Evolutionary conservation across 35 echinoderm and acorn worm genomes (phyloP), one percentile per base, ranked within the genome.

Genomic region (Lytechinus variegatus): DNA sequence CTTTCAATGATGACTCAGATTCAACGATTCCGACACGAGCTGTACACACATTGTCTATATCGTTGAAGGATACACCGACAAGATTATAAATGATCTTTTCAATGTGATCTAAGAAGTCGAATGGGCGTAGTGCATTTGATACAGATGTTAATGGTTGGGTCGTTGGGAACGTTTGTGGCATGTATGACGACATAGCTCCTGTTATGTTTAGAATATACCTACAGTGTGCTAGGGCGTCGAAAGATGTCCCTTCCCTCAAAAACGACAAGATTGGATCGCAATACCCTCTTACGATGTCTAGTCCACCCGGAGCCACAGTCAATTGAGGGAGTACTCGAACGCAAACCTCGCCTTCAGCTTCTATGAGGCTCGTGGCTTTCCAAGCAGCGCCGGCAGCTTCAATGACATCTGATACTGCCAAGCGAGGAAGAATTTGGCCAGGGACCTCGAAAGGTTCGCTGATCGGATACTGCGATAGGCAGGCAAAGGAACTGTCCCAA

Each of bases 291-390:
- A 88, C 16, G 27, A 8, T n/a, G 16, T 88, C 87, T 88, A n/a
- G 9, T 88, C 87, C 87, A 28, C 91, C 53, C 13, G 91, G 8
- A 27, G 14, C 28, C 1, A 92, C 91, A 92, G 53, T 54, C 9
- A 92, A 9, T 27, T 52, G 28, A n/a, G 91, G 91, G 9, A 24
- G 27, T 12, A 92, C 24, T 9, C 19, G 13, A 9, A 92, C 91
- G 91, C 91, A 92, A 1, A 92, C 53, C 91, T 54, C 29, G 52
- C 91, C 91, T n/a, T 33, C 29, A 12, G 91, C 91, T 19, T 92
- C 91, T 29, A 92, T 52, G 13, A 92, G 24, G 53, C 24, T 24
- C 33, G n/a, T 53, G 33, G 33, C 91, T 24, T 10, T 53, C 91
- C 91, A 92, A 24, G 91, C 91, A 10, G 28, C 91, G 53, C 91